phyloP scores from a whole-genome alignment of 2,113 vertebrate species.

The Lathamus discolor region DNA sequence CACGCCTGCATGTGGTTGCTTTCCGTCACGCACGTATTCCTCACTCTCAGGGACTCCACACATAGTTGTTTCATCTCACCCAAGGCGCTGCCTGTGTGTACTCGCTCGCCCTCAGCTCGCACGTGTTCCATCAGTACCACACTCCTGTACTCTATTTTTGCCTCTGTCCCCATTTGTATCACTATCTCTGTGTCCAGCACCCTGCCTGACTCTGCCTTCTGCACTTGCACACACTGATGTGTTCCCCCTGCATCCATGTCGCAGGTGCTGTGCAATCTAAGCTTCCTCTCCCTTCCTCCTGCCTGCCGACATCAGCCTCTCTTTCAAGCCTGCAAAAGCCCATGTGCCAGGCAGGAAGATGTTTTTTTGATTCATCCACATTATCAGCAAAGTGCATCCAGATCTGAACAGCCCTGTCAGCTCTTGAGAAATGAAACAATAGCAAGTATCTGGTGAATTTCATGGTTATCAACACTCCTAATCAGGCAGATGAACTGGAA shows the following conservation, averaged over 20 bases:
- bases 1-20: accelerated
- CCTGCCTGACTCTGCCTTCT: neutral
- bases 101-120: neutral
- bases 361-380: constrained; percentile 36
- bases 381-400: constrained; percentile 48
- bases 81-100: neutral
- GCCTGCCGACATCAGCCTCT: neutral
- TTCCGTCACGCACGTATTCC: accelerated
- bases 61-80: neutral
- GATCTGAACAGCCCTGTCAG: constrained; percentile 11
- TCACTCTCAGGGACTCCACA: accelerated
- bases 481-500: constrained; percentile 30
- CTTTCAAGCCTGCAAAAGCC: neutral
- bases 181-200: accelerated
- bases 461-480: constrained; percentile 49
- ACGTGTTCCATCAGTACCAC: accelerated
- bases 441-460: constrained; percentile 25
- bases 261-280: neutral
- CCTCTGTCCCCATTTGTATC: neutral
- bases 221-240: accelerated
- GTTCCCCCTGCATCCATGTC: neutral
- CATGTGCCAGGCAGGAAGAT: constrained; percentile 33
- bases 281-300: neutral
- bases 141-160: neutral
- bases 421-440: constrained; percentile 41